Conservation (phyloP, 35 echinoderm and acorn worm species). For the Apostichopus californicus region DNA sequence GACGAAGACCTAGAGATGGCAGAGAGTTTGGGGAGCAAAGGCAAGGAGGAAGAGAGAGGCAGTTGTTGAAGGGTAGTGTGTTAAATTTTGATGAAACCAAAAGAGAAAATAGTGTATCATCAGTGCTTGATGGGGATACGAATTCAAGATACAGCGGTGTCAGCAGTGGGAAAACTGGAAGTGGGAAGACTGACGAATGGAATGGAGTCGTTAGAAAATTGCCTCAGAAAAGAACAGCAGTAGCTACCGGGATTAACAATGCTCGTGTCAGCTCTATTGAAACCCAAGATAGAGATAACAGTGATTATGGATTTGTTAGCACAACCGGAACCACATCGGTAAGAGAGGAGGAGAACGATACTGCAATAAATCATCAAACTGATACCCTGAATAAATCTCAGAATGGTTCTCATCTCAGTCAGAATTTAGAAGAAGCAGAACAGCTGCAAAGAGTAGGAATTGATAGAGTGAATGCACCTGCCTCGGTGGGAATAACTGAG, state of each 20-base stretch:
- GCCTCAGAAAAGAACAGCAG: background rate
- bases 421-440: background rate
- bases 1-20: background rate
- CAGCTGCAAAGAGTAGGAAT: background rate
- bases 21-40: background rate
- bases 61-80: background rate
- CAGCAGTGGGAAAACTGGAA: background rate
- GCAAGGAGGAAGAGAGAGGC: background rate
- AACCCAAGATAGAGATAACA: background rate
- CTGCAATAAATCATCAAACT: background rate
- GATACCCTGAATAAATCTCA: background rate
- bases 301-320: background rate
- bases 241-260: background rate
- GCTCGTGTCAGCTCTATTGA: background rate
- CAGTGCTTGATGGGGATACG: background rate
- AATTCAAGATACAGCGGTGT: no score
- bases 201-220: background rate
- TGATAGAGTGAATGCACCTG: background rate
- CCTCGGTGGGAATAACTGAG: background rate
- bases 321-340: no score
- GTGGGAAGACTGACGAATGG: background rate
- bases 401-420: conserved; percentile 35
- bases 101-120: background rate
- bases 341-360: background rate
- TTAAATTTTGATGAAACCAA: conserved; percentile 2